A percentile compares a stretch with the other conserved stretches of the same genome.
These are phyloP conservation scores for Sparidentex hasta DNA, from an alignment of 2,797 vertebrate genomes.

Conservation along the genomic window DNA sequence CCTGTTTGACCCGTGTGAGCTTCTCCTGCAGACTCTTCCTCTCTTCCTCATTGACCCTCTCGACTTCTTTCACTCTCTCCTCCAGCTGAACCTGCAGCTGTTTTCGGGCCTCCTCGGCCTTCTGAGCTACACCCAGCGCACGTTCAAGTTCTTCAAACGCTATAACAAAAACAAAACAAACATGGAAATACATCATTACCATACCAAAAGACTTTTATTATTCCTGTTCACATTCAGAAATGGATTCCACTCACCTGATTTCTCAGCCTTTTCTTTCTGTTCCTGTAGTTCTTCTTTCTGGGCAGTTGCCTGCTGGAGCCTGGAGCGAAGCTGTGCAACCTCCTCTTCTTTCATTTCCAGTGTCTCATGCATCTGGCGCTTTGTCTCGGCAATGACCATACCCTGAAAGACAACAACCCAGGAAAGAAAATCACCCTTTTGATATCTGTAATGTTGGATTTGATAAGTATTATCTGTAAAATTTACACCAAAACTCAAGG, in stretches of 20 bases:
- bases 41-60: constrained; percentile 91
- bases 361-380: constrained; percentile 98
- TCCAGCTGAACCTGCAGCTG: constrained; percentile 94
- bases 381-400: constrained; percentile 98
- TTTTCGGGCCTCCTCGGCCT: constrained; percentile 91
- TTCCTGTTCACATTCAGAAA: neutral
- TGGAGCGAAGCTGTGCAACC: constrained; percentile 90
- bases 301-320: constrained; percentile 87
- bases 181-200: neutral
- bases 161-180: constrained; percentile 58
- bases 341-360: constrained; percentile 98
- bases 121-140: constrained; percentile 91
- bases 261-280: constrained; percentile 96
- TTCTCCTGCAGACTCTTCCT: constrained; percentile 92
- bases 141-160: constrained; percentile 97
- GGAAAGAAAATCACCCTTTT: constrained; percentile 12
- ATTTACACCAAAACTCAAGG: constrained; percentile 35
- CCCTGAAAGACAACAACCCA: constrained; percentile 83
- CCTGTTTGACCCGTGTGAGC: constrained; percentile 93
- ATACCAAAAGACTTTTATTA: neutral
- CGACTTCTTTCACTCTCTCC: constrained; percentile 90
- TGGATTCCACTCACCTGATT: constrained; percentile 89
- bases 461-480: neutral
- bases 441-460: constrained; percentile 7
- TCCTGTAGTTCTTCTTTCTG: constrained; percentile 93